Evolutionary conservation across 2,888 invertebrate species (phyloP), one percentile per base, ranked within the genome.

Genomic region (Mylabris sibirica): DNA sequence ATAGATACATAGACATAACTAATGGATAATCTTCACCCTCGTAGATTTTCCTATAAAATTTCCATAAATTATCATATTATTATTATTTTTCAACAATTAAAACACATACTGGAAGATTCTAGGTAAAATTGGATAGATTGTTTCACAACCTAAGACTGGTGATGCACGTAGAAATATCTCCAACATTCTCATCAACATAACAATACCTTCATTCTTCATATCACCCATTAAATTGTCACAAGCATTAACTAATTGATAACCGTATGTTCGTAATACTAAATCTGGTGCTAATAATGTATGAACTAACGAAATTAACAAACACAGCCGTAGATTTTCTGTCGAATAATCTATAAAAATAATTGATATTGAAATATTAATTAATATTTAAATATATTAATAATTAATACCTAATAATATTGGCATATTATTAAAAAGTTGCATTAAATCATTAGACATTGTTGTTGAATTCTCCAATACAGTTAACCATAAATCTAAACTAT

Each of bases 401-500:
- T 0, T 30, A 30, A 30, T 38, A 92, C 93, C 92, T 75, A 95
- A 85, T 74, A 96, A 88, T 60, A 91, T 89, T 64, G 91, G 88
- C 83, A 96, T 87, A 80, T 94, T 93, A 72, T 89, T 88, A 73
- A 93, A 92, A 34, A 97, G 85, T 77, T 91, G 89, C 80, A 96
- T 85, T 59, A 95, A 87, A 75, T 90, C 89, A 0, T 89, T 88
- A 0, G 90, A 89, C 73, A 91, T 87, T 0, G 87, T 85, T 0
- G 92, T 89, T 4, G 92, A 88, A 82, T 93, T 92, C 83, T 96
- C 93, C 70, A 98, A 86, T 22, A 96, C 89, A 0, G 93, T 92
- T 65, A 92, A 87, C 97, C 98, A 98, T 68, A 98, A 87, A 75
- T 96, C 94, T 49, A 98, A 86, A 2, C 96, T 97, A 82, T 98